Percentiles rank a stretch among this genome's conserved stretches.
These are phyloP conservation scores for Dendrocopos noguchii DNA, from an alignment of 2,113 vertebrate genomes.

Conservation along the genomic window DNA sequence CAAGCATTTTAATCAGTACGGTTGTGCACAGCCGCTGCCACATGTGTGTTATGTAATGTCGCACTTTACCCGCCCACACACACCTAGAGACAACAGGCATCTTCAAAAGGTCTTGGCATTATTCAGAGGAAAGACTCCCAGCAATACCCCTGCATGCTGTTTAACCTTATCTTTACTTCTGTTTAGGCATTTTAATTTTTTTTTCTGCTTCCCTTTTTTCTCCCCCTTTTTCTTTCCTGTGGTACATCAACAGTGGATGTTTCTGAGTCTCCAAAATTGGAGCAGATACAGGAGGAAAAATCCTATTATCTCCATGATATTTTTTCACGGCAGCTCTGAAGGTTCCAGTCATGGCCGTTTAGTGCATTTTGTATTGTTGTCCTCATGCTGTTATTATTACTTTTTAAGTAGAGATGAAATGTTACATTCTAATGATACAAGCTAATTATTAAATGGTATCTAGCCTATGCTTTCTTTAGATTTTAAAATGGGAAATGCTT, in stretches of 20 bases:
- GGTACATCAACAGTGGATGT: not conserved
- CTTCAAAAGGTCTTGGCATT: conserved; percentile 62
- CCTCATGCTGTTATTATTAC: not conserved
- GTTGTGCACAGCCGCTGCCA: conserved; percentile 45
- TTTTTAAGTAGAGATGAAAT: not conserved
- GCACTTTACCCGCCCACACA: conserved; percentile 50
- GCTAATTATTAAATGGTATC: conserved; percentile 30
- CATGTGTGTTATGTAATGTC: conserved; percentile 60
- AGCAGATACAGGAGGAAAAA: not conserved
- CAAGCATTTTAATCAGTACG: not conserved
- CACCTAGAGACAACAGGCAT: conserved; percentile 58
- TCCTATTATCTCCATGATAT: not conserved
- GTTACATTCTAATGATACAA: conserved; percentile 24
- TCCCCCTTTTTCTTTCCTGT: not conserved
- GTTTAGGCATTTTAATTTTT: not conserved
- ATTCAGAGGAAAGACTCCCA: conserved; percentile 46
- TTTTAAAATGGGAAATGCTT: conserved; percentile 52
- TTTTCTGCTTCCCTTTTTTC: rapidly evolving
- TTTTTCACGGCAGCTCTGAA: conserved; percentile 3
- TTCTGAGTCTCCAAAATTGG: conserved; percentile 21
- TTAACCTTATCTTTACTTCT: conserved; percentile 40
- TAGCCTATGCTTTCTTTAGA: conserved; percentile 31
- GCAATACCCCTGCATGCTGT: conserved; percentile 14
- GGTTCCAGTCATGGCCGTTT: not conserved
- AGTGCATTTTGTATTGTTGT: conserved; percentile 25